Percentiles rank a stretch among this genome's conserved stretches.
Evolutionary conservation across 2,888 invertebrate genomes (phyloP).

Genomic region (Dolichomitus sp.): DNA sequence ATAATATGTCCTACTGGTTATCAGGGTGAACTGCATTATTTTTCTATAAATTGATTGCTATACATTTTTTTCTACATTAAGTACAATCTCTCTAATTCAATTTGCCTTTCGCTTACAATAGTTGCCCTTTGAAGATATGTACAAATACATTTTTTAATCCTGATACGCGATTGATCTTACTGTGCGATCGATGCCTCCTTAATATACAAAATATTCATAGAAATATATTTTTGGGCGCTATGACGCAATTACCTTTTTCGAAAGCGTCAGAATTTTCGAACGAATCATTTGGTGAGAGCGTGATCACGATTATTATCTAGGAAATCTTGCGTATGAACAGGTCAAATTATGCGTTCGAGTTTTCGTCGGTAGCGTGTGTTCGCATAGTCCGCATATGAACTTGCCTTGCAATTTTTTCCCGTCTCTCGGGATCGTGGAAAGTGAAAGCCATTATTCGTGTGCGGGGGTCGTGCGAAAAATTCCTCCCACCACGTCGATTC

Average conservation of each 20-base stretch:
- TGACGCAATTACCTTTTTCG: not conserved
- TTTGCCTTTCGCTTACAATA: too few relatives aligned
- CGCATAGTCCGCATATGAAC: slow-evolving; percentile 59
- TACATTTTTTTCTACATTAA: too few relatives aligned
- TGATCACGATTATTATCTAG: slow-evolving; percentile 28
- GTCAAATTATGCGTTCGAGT: slow-evolving; percentile 39
- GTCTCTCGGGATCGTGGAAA: slow-evolving; percentile 73
- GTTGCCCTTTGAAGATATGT: too few relatives aligned
- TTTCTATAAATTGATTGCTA: too few relatives aligned
- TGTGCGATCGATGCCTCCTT: too few relatives aligned
- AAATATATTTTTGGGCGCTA: not conserved
- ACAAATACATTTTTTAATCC: too few relatives aligned
- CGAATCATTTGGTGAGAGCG: not conserved
- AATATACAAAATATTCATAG: too few relatives aligned
- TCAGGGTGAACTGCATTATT: too few relatives aligned
- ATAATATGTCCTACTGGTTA: too few relatives aligned
- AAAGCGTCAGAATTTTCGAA: not conserved
- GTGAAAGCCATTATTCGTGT: slow-evolving; percentile 84
- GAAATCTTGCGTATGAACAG: slow-evolving; percentile 37
- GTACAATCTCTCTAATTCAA: too few relatives aligned
- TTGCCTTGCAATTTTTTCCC: slow-evolving; percentile 51
- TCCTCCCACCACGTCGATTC: slow-evolving; percentile 70
- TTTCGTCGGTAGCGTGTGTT: slow-evolving; percentile 37
- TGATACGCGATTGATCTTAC: too few relatives aligned
- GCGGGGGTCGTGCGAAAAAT: slow-evolving; percentile 78